These are phyloP conservation scores for Drosophila kokeensis DNA, from an alignment of 2,888 invertebrate species.

Conservation along the genomic window DNA sequence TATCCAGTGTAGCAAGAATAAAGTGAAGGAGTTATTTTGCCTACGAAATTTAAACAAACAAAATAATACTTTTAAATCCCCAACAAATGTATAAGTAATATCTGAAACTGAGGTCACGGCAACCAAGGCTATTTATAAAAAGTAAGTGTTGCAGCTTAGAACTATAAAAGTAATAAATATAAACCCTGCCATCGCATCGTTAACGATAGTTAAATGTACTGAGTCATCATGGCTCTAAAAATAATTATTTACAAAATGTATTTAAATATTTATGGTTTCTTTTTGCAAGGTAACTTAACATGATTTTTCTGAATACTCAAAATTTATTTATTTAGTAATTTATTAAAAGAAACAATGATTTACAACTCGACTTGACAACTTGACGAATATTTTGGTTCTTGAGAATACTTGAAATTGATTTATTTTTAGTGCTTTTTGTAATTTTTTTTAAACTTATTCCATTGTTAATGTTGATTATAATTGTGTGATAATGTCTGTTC, in stretches of 20 bases:
- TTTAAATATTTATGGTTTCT: neutral
- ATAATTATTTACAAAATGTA: neutral
- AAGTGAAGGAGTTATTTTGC: neutral
- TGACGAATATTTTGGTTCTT: neutral
- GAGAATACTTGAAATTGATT: neutral
- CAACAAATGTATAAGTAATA: neutral
- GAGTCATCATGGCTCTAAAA: neutral
- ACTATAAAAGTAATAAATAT: neutral
- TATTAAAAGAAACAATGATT: neutral
- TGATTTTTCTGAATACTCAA: neutral
- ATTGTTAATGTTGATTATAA: neutral
- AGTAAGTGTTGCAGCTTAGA: neutral
- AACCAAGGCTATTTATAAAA: neutral
- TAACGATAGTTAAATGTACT: neutral
- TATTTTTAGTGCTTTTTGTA: neutral
- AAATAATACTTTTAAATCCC: neutral
- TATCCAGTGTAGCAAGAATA: neutral
- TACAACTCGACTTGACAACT: neutral
- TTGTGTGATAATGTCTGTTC: neutral
- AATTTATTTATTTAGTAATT: neutral
- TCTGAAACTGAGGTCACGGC: neutral
- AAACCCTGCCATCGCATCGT: neutral
- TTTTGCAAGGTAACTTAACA: neutral
- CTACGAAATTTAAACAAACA: neutral
- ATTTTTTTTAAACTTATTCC: neutral